These are phyloP conservation scores for Hydropsyche betteni DNA, from an alignment of 2,888 invertebrate genomes.

Conservation along the genomic window DNA sequence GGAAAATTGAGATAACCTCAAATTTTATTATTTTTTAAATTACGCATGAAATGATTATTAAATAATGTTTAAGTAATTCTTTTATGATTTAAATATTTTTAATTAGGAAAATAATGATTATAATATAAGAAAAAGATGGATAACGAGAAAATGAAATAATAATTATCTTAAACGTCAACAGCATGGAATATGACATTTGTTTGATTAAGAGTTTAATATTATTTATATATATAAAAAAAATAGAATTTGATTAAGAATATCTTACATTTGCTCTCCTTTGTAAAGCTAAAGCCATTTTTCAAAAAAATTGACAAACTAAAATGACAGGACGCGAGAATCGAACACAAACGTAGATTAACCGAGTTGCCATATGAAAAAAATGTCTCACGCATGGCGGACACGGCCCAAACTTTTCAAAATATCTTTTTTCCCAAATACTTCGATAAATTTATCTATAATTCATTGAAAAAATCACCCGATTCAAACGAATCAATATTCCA, in stretches of 20 bases:
- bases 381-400: too few species aligned
- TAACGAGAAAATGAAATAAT: background rate
- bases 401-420: too few species aligned
- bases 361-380: too few species aligned
- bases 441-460: too few species aligned
- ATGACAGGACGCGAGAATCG: background rate
- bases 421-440: too few species aligned
- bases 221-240: background rate
- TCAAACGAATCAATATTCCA: too few species aligned
- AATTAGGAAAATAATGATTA: background rate
- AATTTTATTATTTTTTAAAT: background rate
- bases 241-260: slow-evolving; percentile 52
- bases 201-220: slow-evolving; percentile 4
- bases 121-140: background rate
- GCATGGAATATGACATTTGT: background rate
- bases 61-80: background rate
- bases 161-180: too few species aligned
- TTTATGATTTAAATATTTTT: background rate
- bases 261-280: slow-evolving; percentile 80
- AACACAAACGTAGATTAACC: too few species aligned
- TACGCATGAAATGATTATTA: background rate
- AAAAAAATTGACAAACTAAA: slow-evolving; percentile 16
- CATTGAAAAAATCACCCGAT: too few species aligned
- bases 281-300: slow-evolving; percentile 73
- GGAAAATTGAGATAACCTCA: slow-evolving; percentile 27